Percentiles rank a stretch among this genome's conserved stretches.
phyloP scores from a whole-genome alignment of 1,140 invertebrate species.

The Diabrotica virgifera region DNA sequence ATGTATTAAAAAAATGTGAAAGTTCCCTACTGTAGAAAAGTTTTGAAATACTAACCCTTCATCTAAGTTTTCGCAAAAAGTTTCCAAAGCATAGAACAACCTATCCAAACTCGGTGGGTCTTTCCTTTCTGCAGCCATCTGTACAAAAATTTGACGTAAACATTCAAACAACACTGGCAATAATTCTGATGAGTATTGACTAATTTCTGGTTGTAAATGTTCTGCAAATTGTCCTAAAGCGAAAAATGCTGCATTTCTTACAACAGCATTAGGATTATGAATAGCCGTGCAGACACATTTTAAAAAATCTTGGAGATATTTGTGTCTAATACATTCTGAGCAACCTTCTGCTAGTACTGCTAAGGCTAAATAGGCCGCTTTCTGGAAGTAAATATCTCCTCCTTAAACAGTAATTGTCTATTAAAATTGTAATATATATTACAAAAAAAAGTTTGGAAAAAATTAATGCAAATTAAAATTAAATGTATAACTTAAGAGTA shows the following conservation, averaged over 20 bases:
- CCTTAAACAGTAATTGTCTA: constrained; percentile 31
- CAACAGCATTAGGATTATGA: constrained; percentile 57
- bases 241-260: constrained; percentile 75
- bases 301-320: constrained; percentile 69
- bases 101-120: constrained; percentile 63
- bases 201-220: constrained; percentile 73
- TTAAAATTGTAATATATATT: too few relatives aligned
- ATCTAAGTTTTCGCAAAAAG: constrained; percentile 76
- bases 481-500: too few relatives aligned
- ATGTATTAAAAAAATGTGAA: too few relatives aligned
- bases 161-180: constrained; percentile 64
- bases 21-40: too few relatives aligned
- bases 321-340: constrained; percentile 68
- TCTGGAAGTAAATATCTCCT: constrained; percentile 58
- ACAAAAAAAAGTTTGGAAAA: too few relatives aligned
- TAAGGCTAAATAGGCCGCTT: constrained; percentile 70
- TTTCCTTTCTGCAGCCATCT: constrained; percentile 55
- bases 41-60: constrained; percentile 48
- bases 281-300: constrained; percentile 70
- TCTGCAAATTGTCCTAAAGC: constrained; percentile 81
- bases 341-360: constrained; percentile 80
- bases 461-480: too few relatives aligned
- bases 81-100: constrained; percentile 80
- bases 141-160: constrained; percentile 57
- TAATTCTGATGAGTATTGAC: constrained; percentile 66